These are phyloP conservation scores for Takifugu rubripes DNA, from an alignment of 2,797 vertebrate species.

Conservation along the genomic window DNA sequence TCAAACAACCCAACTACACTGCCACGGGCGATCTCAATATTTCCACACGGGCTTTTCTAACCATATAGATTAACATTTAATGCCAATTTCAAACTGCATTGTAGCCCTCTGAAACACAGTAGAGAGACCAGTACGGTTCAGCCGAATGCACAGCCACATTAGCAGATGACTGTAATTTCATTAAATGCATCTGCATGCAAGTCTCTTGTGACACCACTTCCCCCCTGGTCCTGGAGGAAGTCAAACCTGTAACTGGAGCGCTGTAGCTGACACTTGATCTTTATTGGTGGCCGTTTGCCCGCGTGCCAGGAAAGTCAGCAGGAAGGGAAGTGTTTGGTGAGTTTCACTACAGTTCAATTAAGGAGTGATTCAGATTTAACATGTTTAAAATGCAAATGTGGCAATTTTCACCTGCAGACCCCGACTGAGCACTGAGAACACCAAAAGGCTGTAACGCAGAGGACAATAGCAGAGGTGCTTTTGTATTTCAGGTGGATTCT, in stretches of 20 bases:
- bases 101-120: not conserved
- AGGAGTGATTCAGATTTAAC: not conserved
- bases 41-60: constrained; percentile 13
- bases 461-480: not conserved
- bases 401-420: too few relatives aligned
- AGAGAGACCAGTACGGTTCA: too few relatives aligned
- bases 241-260: constrained; percentile 47
- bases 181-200: too few relatives aligned
- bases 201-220: constrained; percentile 29
- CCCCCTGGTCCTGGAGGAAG: constrained; percentile 15
- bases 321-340: constrained; percentile 11
- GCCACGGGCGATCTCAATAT: constrained; percentile 33
- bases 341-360: not conserved
- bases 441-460: too few relatives aligned
- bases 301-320: constrained; percentile 37
- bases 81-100: not conserved
- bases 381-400: too few relatives aligned
- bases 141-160: constrained; percentile 1
- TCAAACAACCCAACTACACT: constrained; percentile 38
- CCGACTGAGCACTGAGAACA: too few relatives aligned
- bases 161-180: not conserved
- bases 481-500: not conserved
- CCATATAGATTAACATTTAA: constrained; percentile 16
- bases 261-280: constrained; percentile 37
- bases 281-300: constrained; percentile 8